Conservation (phyloP, 2,113 vertebrate species). For the zebrafish (Danio rerio) region GRCz12tu NC_133200.1:37650001-37650500, state of each 20-base stretch:
- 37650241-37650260: conserved; percentile 86
- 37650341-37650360: conserved; percentile 74
- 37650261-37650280: conserved; percentile 79
- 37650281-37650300: conserved; percentile 80
- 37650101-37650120: conserved; percentile 75
- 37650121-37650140: conserved; percentile 78
- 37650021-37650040: not conserved
- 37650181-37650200: not conserved
- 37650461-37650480: too few relatives aligned
- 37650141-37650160: conserved; percentile 76
- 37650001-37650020: not conserved
- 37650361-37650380: too few relatives aligned
- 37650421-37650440: too few relatives aligned
- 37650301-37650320: conserved; percentile 88
- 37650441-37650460: too few relatives aligned
- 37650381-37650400: too few relatives aligned
- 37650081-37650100: conserved; percentile 84
- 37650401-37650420: too few relatives aligned
- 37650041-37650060: conserved; percentile 89
- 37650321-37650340: conserved; percentile 87
- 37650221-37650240: conserved; percentile 67
- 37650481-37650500: too few relatives aligned
- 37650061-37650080: conserved; percentile 75
- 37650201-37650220: not conserved
- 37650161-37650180: conserved; percentile 78